Evolutionary conservation across 2,797 vertebrate genomes (phyloP).

Genomic region (Alca torda): DNA sequence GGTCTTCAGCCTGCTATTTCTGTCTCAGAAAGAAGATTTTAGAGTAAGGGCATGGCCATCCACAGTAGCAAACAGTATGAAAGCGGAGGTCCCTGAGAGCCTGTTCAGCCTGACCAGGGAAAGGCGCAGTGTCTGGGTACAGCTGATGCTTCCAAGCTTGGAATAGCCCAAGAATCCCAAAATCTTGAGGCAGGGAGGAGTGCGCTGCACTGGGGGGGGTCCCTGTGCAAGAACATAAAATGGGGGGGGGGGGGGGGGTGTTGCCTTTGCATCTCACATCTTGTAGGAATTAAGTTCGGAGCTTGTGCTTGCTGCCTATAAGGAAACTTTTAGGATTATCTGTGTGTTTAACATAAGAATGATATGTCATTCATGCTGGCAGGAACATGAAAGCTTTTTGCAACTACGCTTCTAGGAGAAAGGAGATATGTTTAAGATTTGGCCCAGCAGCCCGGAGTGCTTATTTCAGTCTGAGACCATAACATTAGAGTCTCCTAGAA

Average conservation of each 20-base stretch:
- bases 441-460: background rate
- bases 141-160: background rate
- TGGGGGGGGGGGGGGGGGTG: background rate
- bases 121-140: background rate
- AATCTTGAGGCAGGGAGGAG: background rate
- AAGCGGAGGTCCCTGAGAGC: background rate
- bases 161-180: background rate
- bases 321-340: background rate
- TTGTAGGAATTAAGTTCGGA: background rate
- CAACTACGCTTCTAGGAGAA: background rate
- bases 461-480: background rate
- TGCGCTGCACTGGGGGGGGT: accelerated
- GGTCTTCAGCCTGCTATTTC: background rate
- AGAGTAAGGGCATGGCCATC: background rate
- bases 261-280: background rate
- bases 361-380: background rate
- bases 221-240: background rate
- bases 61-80: background rate
- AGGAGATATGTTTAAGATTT: background rate
- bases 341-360: background rate
- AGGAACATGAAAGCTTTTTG: background rate
- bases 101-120: accelerated
- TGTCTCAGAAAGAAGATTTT: background rate
- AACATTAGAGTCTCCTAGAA: background rate
- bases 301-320: background rate